Evolutionary conservation across 2,888 invertebrate species (phyloP).

Genomic region (Tipula unca): DNA sequence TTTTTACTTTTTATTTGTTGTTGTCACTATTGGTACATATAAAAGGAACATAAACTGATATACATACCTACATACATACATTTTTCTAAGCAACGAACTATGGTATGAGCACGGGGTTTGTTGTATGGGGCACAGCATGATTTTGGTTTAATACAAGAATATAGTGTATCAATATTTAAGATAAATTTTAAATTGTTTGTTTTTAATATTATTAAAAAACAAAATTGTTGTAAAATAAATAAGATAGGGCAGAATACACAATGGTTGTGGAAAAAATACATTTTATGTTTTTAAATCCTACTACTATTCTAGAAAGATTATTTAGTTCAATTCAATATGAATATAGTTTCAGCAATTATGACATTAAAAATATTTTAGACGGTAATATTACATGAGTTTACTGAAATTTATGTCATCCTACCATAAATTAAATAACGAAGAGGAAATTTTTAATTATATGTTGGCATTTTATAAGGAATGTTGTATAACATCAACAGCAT

Average conservation of each 20-base stretch:
- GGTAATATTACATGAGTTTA: neutral
- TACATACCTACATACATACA: no score
- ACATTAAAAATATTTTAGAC: neutral
- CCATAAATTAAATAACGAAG: neutral
- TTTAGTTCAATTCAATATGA: neutral
- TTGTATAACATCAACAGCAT: neutral
- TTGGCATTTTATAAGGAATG: neutral
- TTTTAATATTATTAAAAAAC: neutral
- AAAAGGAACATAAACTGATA: neutral
- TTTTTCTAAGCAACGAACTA: neutral
- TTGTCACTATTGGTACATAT: neutral
- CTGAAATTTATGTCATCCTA: neutral
- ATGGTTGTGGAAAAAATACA: neutral
- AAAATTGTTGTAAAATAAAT: neutral
- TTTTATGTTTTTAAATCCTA: neutral
- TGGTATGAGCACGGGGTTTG: neutral
- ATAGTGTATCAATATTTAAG: neutral
- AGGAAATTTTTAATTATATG: neutral
- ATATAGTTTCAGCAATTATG: neutral
- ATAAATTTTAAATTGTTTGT: neutral
- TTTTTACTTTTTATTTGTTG: neutral
- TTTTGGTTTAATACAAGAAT: neutral
- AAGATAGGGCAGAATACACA: neutral
- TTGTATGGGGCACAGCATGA: neutral
- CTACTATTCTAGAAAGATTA: neutral